phyloP scores from a whole-genome alignment of 1,140 invertebrate genomes.

The Melipona quadrifasciata region DNA sequence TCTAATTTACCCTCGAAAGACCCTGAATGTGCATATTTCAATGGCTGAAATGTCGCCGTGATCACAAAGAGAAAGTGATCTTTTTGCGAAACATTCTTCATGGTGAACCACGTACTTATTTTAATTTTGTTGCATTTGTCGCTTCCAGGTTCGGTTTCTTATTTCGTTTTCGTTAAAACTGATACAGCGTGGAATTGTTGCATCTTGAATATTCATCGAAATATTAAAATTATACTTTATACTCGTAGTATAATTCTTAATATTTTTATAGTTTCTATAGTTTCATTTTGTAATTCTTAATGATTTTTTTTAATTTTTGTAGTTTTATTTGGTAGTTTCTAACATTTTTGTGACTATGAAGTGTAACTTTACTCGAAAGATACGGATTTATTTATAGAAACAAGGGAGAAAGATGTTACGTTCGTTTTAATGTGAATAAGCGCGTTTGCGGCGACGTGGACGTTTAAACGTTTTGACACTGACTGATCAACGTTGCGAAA shows the following conservation, averaged over 20 bases:
- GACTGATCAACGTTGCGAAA: slow-evolving; percentile 1
- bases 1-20: neutral
- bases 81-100: slow-evolving; percentile 6
- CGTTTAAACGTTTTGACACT: slow-evolving; percentile 19
- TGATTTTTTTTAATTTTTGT: too few species aligned
- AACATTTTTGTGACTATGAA: neutral
- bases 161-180: neutral
- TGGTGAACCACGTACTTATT: neutral
- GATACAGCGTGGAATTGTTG: neutral
- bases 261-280: neutral
- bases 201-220: neutral
- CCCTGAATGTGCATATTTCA: neutral
- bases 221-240: neutral
- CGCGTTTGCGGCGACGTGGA: neutral
- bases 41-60: neutral
- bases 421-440: neutral
- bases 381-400: neutral
- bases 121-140: neutral
- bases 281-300: too few species aligned
- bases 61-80: slow-evolving; percentile 18
- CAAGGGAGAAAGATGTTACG: neutral
- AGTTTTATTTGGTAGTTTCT: too few species aligned
- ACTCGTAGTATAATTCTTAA: too few species aligned
- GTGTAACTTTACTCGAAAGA: neutral
- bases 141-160: neutral